phyloP scores from a whole-genome alignment of 1,140 invertebrate species.

The Tyrophagus putrescentiae region DNA sequence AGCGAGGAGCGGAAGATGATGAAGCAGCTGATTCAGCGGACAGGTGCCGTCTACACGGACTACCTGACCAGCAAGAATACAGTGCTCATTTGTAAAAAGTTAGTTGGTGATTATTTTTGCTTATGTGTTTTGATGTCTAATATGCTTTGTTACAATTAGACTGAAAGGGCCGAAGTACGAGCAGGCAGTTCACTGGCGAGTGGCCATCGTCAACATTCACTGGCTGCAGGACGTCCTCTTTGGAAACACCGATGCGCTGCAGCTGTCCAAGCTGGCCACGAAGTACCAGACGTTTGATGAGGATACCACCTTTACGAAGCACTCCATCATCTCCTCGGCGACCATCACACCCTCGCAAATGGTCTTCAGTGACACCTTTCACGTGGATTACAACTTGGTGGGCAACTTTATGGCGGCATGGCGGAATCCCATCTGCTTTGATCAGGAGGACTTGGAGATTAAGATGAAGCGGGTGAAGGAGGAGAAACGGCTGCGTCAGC shows the following conservation, averaged over 20 bases:
- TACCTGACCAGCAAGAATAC: slow-evolving; percentile 44
- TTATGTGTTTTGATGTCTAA: slow-evolving; percentile 13
- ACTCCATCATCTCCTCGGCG: neutral
- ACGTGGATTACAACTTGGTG: slow-evolving; percentile 68
- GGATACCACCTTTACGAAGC: neutral
- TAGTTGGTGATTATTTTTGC: slow-evolving; percentile 23
- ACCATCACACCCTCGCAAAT: slow-evolving; percentile 17
- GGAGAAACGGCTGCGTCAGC: slow-evolving; percentile 1
- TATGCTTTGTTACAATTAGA: slow-evolving; percentile 36
- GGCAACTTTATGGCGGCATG: slow-evolving; percentile 80
- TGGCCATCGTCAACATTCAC: slow-evolving; percentile 70
- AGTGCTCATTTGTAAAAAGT: slow-evolving; percentile 43
- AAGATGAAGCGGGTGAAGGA: neutral
- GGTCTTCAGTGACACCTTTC: slow-evolving; percentile 52
- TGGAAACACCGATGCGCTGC: slow-evolving; percentile 63
- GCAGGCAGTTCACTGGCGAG: slow-evolving; percentile 71
- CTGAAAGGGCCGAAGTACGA: slow-evolving; percentile 70
- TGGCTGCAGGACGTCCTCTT: slow-evolving; percentile 87
- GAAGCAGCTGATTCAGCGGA: slow-evolving; percentile 61
- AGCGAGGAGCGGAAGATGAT: slow-evolving; percentile 60
- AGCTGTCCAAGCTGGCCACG: slow-evolving; percentile 51
- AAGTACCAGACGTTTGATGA: slow-evolving; percentile 71
- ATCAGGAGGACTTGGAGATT: slow-evolving; percentile 50
- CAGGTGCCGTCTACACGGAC: slow-evolving; percentile 62
- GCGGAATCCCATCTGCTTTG: slow-evolving; percentile 76